Conservation (phyloP, 2,888 invertebrate species). For the Drosophila seclusa region DNA sequence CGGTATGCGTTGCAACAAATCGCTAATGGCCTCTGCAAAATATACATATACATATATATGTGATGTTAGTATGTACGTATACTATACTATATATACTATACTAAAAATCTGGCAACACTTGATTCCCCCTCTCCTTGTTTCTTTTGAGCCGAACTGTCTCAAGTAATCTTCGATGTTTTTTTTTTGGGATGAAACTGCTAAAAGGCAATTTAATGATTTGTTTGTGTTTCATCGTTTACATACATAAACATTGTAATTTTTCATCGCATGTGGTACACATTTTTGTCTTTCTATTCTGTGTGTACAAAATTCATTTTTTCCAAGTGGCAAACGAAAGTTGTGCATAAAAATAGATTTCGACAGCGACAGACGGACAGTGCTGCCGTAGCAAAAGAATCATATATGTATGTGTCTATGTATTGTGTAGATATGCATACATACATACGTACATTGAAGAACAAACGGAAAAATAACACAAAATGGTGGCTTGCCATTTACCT, state of each 20-base stretch:
- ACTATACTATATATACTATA: background rate
- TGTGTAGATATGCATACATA: background rate
- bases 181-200: background rate
- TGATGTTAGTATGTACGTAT: background rate
- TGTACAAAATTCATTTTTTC: constrained; percentile 2
- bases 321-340: constrained; percentile 26
- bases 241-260: background rate
- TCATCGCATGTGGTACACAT: background rate
- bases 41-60: background rate
- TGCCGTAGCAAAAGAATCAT: constrained; percentile 3
- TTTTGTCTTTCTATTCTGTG: constrained; percentile 3
- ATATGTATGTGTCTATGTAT: background rate
- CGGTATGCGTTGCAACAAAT: constrained; percentile 86
- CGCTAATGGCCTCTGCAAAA: constrained; percentile 81
- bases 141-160: background rate
- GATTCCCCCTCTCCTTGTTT: background rate
- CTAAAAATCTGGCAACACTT: constrained; percentile 11
- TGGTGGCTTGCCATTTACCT: constrained; percentile 70
- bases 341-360: constrained; percentile 59
- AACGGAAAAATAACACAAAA: constrained; percentile 25
- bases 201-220: background rate
- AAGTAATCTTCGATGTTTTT: background rate
- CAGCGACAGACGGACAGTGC: constrained; percentile 12
- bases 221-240: background rate
- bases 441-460: constrained; percentile 7